These are phyloP conservation scores for Rhimphoctona megacephalus DNA, from an alignment of 2,888 invertebrate genomes.

Conservation along the genomic window DNA sequence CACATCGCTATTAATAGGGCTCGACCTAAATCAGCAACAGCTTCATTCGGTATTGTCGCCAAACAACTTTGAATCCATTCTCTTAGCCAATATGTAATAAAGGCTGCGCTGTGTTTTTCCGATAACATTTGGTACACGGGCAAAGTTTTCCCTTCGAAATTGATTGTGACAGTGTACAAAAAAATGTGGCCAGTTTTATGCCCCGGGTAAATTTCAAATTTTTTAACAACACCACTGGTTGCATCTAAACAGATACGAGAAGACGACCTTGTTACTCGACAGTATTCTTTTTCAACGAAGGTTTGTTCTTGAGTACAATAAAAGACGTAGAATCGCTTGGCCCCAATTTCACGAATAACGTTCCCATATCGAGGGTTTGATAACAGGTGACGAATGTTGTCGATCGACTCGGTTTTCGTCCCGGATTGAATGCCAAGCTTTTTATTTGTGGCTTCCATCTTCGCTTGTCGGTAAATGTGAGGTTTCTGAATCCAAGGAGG, in stretches of 20 bases:
- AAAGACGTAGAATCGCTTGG: slow-evolving; percentile 49
- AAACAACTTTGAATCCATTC: slow-evolving; percentile 22
- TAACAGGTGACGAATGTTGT: background rate
- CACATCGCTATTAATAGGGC: slow-evolving; percentile 51
- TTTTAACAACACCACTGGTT: slow-evolving; percentile 48
- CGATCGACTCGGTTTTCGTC: background rate
- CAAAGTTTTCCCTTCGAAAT: slow-evolving; percentile 54
- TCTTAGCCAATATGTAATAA: slow-evolving; percentile 1
- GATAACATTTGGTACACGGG: slow-evolving; percentile 57
- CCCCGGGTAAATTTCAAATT: slow-evolving; percentile 54
- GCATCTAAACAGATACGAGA: slow-evolving; percentile 61
- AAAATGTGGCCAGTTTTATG: slow-evolving; percentile 58
- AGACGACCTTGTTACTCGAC: slow-evolving; percentile 18
- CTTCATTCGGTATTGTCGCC: slow-evolving; percentile 51
- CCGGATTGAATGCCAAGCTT: background rate
- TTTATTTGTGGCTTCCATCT: background rate
- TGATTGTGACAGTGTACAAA: slow-evolving; percentile 55
- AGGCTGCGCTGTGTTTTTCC: slow-evolving; percentile 55
- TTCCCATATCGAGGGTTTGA: background rate
- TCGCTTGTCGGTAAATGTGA: slow-evolving; percentile 50
- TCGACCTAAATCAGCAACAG: slow-evolving; percentile 52
- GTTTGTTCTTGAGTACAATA: slow-evolving; percentile 60
- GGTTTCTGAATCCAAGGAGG: slow-evolving; percentile 48
- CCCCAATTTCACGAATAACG: background rate
- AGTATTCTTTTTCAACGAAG: slow-evolving; percentile 53